Percentiles rank a stretch among this genome's conserved stretches.
These are phyloP conservation scores for Cantharis rustica DNA, from an alignment of 2,888 invertebrate genomes.

Conservation along the genomic window DNA sequence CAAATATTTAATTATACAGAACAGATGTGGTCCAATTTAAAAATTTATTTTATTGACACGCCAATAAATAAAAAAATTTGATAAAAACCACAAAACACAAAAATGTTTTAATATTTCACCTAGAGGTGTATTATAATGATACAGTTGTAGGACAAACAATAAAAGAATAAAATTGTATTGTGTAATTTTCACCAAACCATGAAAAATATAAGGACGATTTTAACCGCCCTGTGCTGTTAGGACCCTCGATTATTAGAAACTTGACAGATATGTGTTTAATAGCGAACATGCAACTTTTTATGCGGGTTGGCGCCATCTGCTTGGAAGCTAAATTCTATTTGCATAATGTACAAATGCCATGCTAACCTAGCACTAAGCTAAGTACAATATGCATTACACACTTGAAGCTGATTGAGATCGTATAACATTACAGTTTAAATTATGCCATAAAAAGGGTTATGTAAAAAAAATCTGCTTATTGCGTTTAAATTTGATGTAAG, in stretches of 20 bases:
- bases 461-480: background rate
- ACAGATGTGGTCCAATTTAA: background rate
- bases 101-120: background rate
- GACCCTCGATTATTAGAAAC: slow-evolving; percentile 29
- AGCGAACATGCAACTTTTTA: slow-evolving; percentile 41
- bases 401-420: slow-evolving; percentile 51
- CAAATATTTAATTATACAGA: background rate
- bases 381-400: slow-evolving; percentile 47
- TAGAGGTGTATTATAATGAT: background rate
- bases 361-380: slow-evolving; percentile 43
- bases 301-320: slow-evolving; percentile 45
- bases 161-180: background rate
- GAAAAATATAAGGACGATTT: slow-evolving; percentile 34
- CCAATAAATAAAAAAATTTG: background rate
- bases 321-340: slow-evolving; percentile 40
- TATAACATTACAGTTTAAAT: slow-evolving; percentile 49
- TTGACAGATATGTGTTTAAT: slow-evolving; percentile 45
- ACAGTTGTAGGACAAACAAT: background rate
- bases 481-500: slow-evolving; percentile 8
- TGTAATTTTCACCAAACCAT: slow-evolving; percentile 15
- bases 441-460: background rate
- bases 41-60: background rate
- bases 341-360: slow-evolving; percentile 51
- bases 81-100: background rate
- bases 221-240: slow-evolving; percentile 22